Conservation (phyloP, 2,888 invertebrate species). For the Graphium colonna region DNA sequence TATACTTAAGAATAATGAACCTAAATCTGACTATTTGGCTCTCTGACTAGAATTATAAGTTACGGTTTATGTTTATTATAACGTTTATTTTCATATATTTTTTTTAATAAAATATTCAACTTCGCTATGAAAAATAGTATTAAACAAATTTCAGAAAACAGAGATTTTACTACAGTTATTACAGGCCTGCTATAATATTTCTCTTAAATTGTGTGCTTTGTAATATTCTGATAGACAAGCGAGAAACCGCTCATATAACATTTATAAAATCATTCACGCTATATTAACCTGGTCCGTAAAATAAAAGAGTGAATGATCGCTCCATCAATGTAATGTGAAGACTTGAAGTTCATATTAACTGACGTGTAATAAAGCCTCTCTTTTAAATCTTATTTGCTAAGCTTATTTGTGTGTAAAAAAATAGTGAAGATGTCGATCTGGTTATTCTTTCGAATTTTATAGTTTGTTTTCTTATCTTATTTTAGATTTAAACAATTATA, state of each 20-base stretch:
- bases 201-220: background rate
- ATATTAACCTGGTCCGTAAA: conserved; percentile 14
- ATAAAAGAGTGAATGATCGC: conserved; percentile 20
- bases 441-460: too few relatives aligned
- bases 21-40: too few relatives aligned
- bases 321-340: conserved; percentile 10
- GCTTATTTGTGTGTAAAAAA: too few relatives aligned
- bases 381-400: conserved; percentile 18
- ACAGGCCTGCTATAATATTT: background rate
- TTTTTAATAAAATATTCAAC: too few relatives aligned
- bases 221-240: background rate
- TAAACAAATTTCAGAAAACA: background rate
- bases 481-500: too few relatives aligned
- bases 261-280: conserved; percentile 16
- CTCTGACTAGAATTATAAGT: too few relatives aligned
- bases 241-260: conserved; percentile 12
- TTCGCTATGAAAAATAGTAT: too few relatives aligned
- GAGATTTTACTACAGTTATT: background rate
- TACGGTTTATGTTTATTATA: background rate
- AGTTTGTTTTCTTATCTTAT: too few relatives aligned
- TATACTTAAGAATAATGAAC: too few relatives aligned
- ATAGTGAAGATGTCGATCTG: too few relatives aligned
- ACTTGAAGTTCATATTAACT: conserved; percentile 6
- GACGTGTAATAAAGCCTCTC: conserved; percentile 19
- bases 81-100: too few relatives aligned